Percentiles rank a stretch among this genome's conserved stretches.
phyloP scores from a whole-genome alignment of 2,797 vertebrate genomes.

The Hemibagrus guttatus region DNA sequence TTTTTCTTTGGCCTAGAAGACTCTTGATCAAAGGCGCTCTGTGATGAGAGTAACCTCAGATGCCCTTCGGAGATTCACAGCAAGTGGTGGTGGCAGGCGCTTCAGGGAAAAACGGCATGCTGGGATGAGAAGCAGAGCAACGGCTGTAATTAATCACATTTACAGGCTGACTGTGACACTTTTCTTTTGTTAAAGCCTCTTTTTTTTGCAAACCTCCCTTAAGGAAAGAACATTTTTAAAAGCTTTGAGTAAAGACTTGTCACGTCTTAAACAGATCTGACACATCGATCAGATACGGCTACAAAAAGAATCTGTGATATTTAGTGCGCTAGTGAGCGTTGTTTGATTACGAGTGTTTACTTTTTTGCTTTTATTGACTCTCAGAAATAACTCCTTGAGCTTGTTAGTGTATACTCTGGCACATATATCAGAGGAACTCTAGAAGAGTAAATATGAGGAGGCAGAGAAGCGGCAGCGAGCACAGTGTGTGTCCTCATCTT shows the following conservation, averaged over 20 bases:
- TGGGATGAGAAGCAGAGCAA: conserved; percentile 36
- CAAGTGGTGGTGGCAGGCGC: conserved; percentile 30
- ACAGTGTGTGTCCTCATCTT: conserved; percentile 57
- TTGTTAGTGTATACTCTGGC: neutral
- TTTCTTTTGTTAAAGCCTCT: neutral
- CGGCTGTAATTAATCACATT: conserved; percentile 57
- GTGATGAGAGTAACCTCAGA: conserved; percentile 23
- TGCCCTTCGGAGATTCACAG: conserved; percentile 45
- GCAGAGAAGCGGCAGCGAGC: conserved; percentile 23
- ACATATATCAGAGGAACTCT: conserved; percentile 34
- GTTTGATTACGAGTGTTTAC: neutral
- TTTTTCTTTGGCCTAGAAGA: neutral
- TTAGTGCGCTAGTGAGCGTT: conserved; percentile 19
- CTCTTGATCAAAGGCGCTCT: conserved; percentile 19
- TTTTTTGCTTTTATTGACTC: conserved; percentile 32
- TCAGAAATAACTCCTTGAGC: conserved; percentile 35
- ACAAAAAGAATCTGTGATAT: conserved; percentile 42
- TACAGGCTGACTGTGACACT: conserved; percentile 43
- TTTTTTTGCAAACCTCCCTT: conserved; percentile 15
- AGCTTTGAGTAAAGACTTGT: neutral
- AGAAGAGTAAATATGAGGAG: conserved; percentile 36
- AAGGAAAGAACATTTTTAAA: conserved; percentile 9
- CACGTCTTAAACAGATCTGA: conserved; percentile 31
- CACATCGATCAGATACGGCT: neutral
- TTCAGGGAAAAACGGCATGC: conserved; percentile 31